Evolutionary conservation across 1,140 invertebrate species (phyloP), one percentile per base, ranked within the genome.

Genomic region (Araneus ventricosus): DNA sequence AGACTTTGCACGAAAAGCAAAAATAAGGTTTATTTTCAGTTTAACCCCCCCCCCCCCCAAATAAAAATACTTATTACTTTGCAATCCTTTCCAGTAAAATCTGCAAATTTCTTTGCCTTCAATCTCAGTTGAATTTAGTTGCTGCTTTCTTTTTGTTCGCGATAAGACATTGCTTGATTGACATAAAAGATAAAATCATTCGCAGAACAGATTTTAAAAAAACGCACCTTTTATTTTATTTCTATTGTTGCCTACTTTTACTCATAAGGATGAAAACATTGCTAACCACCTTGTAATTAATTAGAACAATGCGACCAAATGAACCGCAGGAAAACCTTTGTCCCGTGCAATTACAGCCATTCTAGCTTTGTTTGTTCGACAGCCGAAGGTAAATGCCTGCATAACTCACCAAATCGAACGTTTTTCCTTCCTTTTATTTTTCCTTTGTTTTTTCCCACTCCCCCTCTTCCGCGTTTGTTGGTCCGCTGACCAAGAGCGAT

Each of bases 401-500:
- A 75, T 75, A 34, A 75, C 34, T 75, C 70, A 34, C 30, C 30
- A 75, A 75, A 75, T 75, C 70, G 30, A 75, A 75, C 70, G 5
- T 20, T 34, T 75, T 14, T 17, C 10, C 34, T 24, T 75, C 1
- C 6, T 61, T 63, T 63, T 63, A 3, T 63, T 63, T 63, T 24
- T 63, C n/a, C n/a, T n/a, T 79, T 27, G 7, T 79, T 30, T 34
- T 30, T 37, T 37, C 39, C 39, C 39, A 24, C 17, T 39, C 52
- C 45, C 30, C n/a, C 8, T 7, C 30, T 86, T 86, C 84, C 52
- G 84, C 52, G 52, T 86, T 86, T 30, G n/a, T 57, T 86, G 84
- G 52, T 59, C 84, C 84, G 84, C 30, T 86, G 84, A 59, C 84
- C 84, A 86, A 86, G 84, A 57, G 84, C 59, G 30, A 6, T 63